Base-by-base conservation (phyloP, 2,888 invertebrate genomes). In the Criorhina ranunculi region DNA sequence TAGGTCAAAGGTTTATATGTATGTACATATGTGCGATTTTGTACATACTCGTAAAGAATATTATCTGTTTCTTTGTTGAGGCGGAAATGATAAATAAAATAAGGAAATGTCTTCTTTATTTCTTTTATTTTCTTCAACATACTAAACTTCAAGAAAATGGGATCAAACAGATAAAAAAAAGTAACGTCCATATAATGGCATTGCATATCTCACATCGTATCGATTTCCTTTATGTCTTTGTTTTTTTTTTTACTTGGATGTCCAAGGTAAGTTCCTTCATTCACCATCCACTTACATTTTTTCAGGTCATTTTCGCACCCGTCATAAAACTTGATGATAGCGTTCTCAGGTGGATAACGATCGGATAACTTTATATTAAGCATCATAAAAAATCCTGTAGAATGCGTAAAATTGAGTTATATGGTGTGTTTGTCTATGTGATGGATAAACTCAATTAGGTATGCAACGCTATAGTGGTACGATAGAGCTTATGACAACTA, bases 321-420 rank as follows among this genome's bases (percentile, higher is more conserved):
- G 46, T 49, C 70, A 59, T 70, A 70, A 70, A 70, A 70, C 37
- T 59, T 70, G 49, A 70, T 70, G 70, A 49, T 57, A 49, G 37
- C 70, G 29, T 70, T 70, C 59, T 59, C 70, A 59, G 59, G 70
- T 59, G 49, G 70, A 70, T 70, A 70, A 59, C 70, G 70, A 70
- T 59, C 70, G 59, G 70, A 70, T 70, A 70, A 70, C 70, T 70
- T 70, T 70, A 70, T 70, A 70, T 70, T 59, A 70, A 70, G 70
- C 70, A 57, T 49, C 70, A 24, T 70, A 70, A 70, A 70, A 67
- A 67, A 69, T 55, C 44, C 70, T 15, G 44, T 8, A 59, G 70
- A 46, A 57, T 59, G 70, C 59, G 59, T 70, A 31, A 49, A 59
- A 59, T 59, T 59, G 57, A 49, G 70, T 46, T 70, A 59, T 70